Conservation (phyloP, 2,113 vertebrate species). For the Stomatorhinus ivindoensis region DNA sequence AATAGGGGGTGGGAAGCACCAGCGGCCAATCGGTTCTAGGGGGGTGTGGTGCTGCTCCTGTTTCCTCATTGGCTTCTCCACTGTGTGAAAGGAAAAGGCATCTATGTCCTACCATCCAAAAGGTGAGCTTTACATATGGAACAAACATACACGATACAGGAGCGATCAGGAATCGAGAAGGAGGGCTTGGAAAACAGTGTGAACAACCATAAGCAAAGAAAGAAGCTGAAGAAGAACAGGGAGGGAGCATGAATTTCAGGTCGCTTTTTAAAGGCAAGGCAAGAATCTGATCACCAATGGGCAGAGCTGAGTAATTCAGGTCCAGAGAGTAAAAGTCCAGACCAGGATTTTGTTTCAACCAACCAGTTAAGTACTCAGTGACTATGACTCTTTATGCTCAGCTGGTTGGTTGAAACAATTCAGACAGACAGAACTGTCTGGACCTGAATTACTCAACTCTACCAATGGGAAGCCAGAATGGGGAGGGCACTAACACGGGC, state of each 20-base stretch:
- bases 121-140: neutral
- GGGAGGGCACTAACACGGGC: neutral
- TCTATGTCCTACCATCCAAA: neutral
- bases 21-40: neutral
- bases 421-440: too few relatives aligned
- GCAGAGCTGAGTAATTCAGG: too few relatives aligned
- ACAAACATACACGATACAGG: neutral
- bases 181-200: neutral
- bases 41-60: neutral
- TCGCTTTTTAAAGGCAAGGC: neutral
- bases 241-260: neutral
- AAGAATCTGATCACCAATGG: neutral
- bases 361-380: too few relatives aligned
- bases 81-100: neutral
- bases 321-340: too few relatives aligned
- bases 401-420: too few relatives aligned
- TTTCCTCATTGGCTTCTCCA: neutral
- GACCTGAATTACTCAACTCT: too few relatives aligned
- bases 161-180: neutral
- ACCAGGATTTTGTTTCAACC: too few relatives aligned
- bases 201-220: neutral
- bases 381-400: too few relatives aligned
- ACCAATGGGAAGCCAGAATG: neutral
- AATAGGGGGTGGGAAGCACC: neutral
- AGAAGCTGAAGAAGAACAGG: neutral